These are phyloP conservation scores for Epicauta chinensis DNA, from an alignment of 1,140 invertebrate species.

Conservation along the genomic window DNA sequence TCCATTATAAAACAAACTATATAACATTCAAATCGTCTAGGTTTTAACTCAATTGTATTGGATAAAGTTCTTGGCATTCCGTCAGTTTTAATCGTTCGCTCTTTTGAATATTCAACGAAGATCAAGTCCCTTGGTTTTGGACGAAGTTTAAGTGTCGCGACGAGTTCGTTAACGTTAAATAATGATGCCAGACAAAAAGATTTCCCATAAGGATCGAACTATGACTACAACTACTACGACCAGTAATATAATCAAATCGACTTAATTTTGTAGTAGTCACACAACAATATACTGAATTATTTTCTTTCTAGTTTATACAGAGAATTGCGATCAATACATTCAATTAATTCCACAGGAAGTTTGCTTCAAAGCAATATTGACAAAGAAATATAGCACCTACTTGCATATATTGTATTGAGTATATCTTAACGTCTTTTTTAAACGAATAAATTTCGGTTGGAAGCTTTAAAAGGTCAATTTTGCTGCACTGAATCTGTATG, in stretches of 20 bases:
- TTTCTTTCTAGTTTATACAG: neutral
- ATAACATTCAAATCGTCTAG: neutral
- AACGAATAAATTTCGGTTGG: conserved; percentile 1
- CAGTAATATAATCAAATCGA: too few relatives aligned
- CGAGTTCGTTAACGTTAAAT: too few relatives aligned
- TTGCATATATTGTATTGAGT: neutral
- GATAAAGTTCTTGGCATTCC: conserved; percentile 1
- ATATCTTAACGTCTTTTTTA: neutral
- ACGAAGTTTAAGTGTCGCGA: too few relatives aligned
- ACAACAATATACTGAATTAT: conserved; percentile 1
- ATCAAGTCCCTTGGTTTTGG: too few relatives aligned
- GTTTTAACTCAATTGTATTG: conserved; percentile 3
- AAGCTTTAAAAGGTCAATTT: conserved; percentile 16
- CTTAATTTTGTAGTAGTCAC: neutral
- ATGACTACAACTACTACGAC: too few relatives aligned
- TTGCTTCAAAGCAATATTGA: neutral
- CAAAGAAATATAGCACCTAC: neutral
- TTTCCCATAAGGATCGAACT: too few relatives aligned
- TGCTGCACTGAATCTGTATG: conserved; percentile 18
- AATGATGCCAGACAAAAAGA: too few relatives aligned
- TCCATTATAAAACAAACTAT: conserved; percentile 6
- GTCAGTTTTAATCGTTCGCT: neutral
- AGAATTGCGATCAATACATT: neutral
- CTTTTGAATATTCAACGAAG: neutral
- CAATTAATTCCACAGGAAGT: neutral